Percentiles rank a stretch among this genome's conserved stretches.
Conservation (phyloP, 2,113 vertebrate genomes). For the Pelobates fuscus region DNA sequence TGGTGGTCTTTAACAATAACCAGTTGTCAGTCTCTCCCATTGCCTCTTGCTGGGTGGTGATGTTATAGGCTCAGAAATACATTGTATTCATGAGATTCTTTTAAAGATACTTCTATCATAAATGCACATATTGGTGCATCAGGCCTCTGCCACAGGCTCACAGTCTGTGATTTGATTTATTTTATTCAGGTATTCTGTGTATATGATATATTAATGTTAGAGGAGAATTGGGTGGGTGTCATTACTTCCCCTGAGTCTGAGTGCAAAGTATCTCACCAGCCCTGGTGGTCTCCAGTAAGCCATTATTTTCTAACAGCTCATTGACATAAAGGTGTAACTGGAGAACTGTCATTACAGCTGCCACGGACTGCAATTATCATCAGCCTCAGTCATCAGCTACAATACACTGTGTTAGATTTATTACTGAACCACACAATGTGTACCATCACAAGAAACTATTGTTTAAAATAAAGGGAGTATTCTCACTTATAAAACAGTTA, state of each 20-base stretch:
- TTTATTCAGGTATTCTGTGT: no score
- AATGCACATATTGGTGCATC: conserved; percentile 19
- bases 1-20: conserved; percentile 50
- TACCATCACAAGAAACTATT: no score
- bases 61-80: conserved; percentile 46
- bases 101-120: not conserved
- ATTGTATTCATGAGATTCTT: conserved; percentile 47
- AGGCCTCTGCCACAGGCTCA: conserved; percentile 21
- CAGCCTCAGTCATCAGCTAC: not conserved
- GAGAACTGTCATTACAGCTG: no score
- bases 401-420: no score
- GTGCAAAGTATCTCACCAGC: not conserved
- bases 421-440: no score
- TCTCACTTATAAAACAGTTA: no score
- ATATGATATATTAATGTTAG: no score
- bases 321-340: no score
- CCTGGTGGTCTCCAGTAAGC: not conserved
- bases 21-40: conserved; percentile 53
- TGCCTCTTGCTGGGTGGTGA: conserved; percentile 62
- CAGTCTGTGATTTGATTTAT: not conserved
- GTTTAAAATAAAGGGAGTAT: no score
- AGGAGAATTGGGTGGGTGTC: not conserved
- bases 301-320: not conserved
- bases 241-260: not conserved
- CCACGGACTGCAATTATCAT: not conserved